Percentiles rank a stretch among this genome's conserved stretches.
Conservation (phyloP, 2,797 vertebrate species). For the Myiotriccus ornatus region DNA sequence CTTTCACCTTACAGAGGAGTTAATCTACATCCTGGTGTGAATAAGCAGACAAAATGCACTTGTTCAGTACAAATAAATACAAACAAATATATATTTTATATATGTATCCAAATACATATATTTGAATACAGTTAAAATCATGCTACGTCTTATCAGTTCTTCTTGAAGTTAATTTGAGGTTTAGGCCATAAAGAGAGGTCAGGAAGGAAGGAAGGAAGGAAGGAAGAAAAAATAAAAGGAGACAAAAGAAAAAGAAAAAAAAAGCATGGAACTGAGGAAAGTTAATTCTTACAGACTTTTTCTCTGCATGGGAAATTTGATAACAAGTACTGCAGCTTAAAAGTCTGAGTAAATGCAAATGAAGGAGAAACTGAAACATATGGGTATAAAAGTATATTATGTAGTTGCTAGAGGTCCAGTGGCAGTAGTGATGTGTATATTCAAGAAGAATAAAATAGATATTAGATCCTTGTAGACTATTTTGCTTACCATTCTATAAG, state of each 20-base stretch:
- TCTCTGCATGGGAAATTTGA: slow-evolving; percentile 32
- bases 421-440: slow-evolving; percentile 56
- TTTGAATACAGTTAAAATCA: neutral
- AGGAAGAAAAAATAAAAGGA: neutral
- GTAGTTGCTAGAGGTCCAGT: slow-evolving; percentile 56
- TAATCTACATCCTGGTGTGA: neutral
- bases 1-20: neutral
- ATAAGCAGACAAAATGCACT: neutral
- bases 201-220: too few species aligned
- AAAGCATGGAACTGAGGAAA: neutral
- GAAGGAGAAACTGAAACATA: slow-evolving; percentile 50
- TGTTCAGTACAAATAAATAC: neutral
- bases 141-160: neutral
- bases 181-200: neutral
- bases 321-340: neutral
- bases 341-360: slow-evolving; percentile 54
- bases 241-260: accelerated
- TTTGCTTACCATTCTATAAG: slow-evolving; percentile 61
- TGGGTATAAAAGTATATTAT: slow-evolving; percentile 50
- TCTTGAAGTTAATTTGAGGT: neutral
- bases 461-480: slow-evolving; percentile 48
- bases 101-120: neutral
- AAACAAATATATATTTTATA: neutral
- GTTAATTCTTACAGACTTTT: neutral
- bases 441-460: slow-evolving; percentile 58